Percentiles rank a stretch among this genome's conserved stretches.
phyloP scores from a whole-genome alignment of 2,888 invertebrate genomes.

The Syrista parreyssii region DNA sequence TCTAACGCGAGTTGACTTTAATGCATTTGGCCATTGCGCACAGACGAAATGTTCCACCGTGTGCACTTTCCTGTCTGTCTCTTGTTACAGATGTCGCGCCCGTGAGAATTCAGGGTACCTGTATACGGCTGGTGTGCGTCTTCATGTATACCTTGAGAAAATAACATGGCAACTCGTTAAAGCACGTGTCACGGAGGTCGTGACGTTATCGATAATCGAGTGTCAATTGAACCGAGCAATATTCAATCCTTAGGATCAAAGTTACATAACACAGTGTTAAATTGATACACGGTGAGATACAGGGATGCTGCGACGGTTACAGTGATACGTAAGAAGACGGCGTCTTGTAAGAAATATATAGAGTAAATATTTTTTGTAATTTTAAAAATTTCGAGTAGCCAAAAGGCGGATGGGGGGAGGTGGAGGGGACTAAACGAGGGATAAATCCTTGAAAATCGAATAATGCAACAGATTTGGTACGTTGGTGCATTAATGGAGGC shows the following conservation, averaged over 20 bases:
- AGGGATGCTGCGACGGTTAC: background rate
- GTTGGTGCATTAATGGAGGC: conserved; percentile 37
- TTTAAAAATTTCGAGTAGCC: background rate
- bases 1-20: background rate
- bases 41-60: background rate
- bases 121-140: too few species aligned
- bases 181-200: too few species aligned
- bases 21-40: background rate
- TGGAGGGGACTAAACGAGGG: background rate
- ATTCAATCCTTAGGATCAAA: background rate
- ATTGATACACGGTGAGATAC: background rate
- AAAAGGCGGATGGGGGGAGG: too few species aligned
- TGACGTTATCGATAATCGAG: too few species aligned
- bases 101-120: background rate
- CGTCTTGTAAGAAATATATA: too few species aligned
- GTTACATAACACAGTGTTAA: background rate
- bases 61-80: background rate
- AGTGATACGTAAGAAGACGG: background rate
- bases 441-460: background rate
- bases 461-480: background rate
- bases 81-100: background rate
- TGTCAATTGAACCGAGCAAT: too few species aligned
- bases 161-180: too few species aligned
- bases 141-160: too few species aligned
- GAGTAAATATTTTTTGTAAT: too few species aligned